Conservation (phyloP, 2,113 vertebrate genomes). For the Alectura lathami region DNA sequence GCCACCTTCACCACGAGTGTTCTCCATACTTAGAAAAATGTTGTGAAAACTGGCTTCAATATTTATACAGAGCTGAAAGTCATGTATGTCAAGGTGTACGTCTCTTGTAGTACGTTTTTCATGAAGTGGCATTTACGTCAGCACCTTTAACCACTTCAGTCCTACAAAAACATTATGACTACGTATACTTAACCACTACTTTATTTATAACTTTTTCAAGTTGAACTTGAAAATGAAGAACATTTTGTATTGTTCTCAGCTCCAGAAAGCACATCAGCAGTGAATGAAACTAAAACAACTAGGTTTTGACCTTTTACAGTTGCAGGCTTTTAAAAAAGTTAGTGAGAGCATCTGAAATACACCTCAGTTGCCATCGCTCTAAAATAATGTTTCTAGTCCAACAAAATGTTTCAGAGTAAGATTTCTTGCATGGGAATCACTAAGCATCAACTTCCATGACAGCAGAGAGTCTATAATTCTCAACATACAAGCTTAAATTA, state of each 20-base stretch:
- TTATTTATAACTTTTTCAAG: neutral
- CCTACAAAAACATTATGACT: neutral
- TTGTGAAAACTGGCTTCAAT: neutral
- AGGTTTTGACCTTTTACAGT: slow-evolving; percentile 19
- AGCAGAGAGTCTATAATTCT: neutral
- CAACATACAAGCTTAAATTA: neutral
- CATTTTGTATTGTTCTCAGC: slow-evolving; percentile 2
- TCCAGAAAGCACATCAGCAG: slow-evolving; percentile 42
- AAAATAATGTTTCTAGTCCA: neutral
- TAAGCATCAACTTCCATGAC: neutral
- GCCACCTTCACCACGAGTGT: neutral
- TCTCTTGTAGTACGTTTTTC: neutral
- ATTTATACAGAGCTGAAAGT: neutral
- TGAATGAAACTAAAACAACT: slow-evolving; percentile 47
- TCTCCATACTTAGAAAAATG: neutral
- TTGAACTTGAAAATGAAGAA: neutral
- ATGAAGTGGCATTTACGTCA: neutral
- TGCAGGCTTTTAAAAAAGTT: slow-evolving; percentile 36
- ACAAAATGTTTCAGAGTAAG: neutral
- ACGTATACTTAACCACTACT: neutral
- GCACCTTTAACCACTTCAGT: neutral
- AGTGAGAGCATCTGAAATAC: slow-evolving; percentile 44
- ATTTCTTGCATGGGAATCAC: neutral
- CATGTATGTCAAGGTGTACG: too few species aligned
- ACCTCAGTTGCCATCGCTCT: slow-evolving; percentile 38